phyloP scores from a whole-genome alignment of 2,888 invertebrate genomes.

The Augochlorella aurata region DNA sequence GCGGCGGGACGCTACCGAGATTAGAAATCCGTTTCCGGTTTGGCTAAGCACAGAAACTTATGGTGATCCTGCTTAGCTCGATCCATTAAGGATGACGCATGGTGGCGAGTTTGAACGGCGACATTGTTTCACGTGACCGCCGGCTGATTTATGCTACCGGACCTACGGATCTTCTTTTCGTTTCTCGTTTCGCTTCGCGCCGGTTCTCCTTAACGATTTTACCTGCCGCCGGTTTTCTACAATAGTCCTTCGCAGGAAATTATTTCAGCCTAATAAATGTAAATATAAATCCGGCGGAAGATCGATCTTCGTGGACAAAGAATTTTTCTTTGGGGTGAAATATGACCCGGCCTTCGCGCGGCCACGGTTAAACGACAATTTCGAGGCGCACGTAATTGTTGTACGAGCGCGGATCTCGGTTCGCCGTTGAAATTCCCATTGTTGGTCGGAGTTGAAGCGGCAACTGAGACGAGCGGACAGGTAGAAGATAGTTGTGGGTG shows the following conservation, averaged over 20 bases:
- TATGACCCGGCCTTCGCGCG: too few species aligned
- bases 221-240: too few species aligned
- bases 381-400: background rate
- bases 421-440: conserved; percentile 5
- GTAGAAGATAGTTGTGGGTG: conserved; percentile 20
- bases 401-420: background rate
- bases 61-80: conserved; percentile 64
- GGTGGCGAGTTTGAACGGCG: conserved; percentile 47
- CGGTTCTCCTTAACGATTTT: background rate
- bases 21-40: conserved; percentile 65
- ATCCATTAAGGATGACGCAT: conserved; percentile 61
- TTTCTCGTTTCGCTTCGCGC: background rate
- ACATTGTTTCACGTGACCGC: conserved; percentile 51
- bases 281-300: too few species aligned
- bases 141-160: conserved; percentile 9
- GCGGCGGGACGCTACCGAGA: conserved; percentile 42
- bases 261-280: too few species aligned
- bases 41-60: conserved; percentile 55
- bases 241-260: too few species aligned
- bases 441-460: background rate
- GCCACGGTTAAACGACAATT: background rate
- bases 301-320: too few species aligned
- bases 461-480: conserved; percentile 7
- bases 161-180: background rate
- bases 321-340: too few species aligned